Conservation (phyloP, 2,113 vertebrate species). For the Pitta sordida region DNA sequence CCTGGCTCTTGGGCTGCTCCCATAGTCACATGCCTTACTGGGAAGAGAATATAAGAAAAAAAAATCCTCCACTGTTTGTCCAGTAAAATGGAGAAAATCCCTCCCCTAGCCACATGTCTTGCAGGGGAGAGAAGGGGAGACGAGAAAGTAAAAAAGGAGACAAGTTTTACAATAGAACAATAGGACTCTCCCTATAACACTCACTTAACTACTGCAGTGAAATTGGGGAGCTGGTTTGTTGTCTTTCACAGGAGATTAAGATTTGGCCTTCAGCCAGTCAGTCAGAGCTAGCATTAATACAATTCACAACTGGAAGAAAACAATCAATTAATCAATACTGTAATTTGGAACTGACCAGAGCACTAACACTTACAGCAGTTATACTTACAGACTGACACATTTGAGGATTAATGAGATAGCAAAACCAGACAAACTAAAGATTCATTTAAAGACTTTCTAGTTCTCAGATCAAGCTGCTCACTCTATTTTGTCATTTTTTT, state of each 20-base stretch:
- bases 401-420: slow-evolving; percentile 72
- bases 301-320: slow-evolving; percentile 74
- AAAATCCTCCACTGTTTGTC: too few species aligned
- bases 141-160: too few species aligned
- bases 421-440: slow-evolving; percentile 54
- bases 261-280: slow-evolving; percentile 52
- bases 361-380: slow-evolving; percentile 69
- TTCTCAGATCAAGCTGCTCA: slow-evolving; percentile 16
- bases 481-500: slow-evolving; percentile 44
- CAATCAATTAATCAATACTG: slow-evolving; percentile 81
- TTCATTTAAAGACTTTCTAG: slow-evolving; percentile 59
- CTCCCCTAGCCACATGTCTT: too few species aligned
- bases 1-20: too few species aligned
- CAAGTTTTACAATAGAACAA: too few species aligned
- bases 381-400: slow-evolving; percentile 70
- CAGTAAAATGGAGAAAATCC: too few species aligned
- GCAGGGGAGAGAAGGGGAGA: too few species aligned
- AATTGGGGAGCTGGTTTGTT: slow-evolving; percentile 37
- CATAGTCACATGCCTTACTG: too few species aligned
- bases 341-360: slow-evolving; percentile 76
- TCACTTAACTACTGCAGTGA: slow-evolving; percentile 20
- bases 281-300: slow-evolving; percentile 62
- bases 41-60: too few species aligned
- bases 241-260: slow-evolving; percentile 58
- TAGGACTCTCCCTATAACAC: too few species aligned